These are phyloP conservation scores for Mercenaria mercenaria DNA, from an alignment of 1,140 invertebrate genomes.

Conservation along the genomic window DNA sequence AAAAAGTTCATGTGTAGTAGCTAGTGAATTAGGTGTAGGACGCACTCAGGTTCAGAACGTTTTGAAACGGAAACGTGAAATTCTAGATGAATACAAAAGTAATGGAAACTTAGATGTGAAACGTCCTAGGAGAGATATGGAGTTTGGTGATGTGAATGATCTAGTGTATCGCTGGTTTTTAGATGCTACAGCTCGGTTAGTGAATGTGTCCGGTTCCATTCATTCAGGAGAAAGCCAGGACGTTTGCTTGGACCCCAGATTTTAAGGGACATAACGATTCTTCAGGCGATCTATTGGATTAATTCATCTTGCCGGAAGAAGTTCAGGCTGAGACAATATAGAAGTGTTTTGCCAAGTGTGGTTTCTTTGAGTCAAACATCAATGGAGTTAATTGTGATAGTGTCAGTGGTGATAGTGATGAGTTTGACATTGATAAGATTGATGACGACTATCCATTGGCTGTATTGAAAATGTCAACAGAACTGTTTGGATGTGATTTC, in stretches of 20 bases:
- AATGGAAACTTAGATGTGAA: background rate
- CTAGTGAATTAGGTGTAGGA: slow-evolving; percentile 24
- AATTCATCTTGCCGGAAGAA: background rate
- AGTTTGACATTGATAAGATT: background rate
- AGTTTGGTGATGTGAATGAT: slow-evolving; percentile 16
- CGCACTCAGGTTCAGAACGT: slow-evolving; percentile 22
- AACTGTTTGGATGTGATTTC: background rate
- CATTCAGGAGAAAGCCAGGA: slow-evolving; percentile 4
- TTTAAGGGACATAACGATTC: slow-evolving; percentile 1
- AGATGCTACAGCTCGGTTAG: background rate
- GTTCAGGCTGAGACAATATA: background rate
- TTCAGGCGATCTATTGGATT: slow-evolving; percentile 32
- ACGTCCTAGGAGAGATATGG: background rate
- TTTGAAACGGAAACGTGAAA: slow-evolving; percentile 23
- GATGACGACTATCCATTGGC: background rate
- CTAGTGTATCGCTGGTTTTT: slow-evolving; percentile 14
- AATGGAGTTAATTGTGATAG: background rate
- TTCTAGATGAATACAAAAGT: background rate
- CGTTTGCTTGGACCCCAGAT: background rate
- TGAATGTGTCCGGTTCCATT: background rate
- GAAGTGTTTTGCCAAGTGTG: slow-evolving; percentile 48
- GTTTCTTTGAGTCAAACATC: background rate
- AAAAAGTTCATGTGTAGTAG: slow-evolving; percentile 15
- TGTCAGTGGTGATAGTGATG: background rate
- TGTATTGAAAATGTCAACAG: background rate